Base-by-base conservation (phyloP, 2,888 invertebrate species). In the Macrosiphum euphorbiae region DNA sequence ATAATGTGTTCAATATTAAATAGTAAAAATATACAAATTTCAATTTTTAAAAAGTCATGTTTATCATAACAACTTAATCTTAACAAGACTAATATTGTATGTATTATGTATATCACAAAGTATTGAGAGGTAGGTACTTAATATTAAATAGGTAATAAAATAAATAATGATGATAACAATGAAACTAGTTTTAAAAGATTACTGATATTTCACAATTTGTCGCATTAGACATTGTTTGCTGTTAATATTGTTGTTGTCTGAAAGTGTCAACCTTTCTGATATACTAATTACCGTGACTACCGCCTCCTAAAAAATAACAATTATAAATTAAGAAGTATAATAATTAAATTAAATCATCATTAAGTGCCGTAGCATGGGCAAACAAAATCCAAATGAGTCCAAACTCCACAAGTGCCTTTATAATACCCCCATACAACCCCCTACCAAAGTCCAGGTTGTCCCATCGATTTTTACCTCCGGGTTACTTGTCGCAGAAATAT, bases 131-230 rank as follows among this genome's bases (percentile, higher is more conserved):
- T 50, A 50, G 47, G 11, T 50, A 8, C 5, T n/a, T 52, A n/a
- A 16, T 35, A n/a, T n/a, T 16, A 41, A 88, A 35, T 41, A 55
- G 7, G 0, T 10, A 86, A 26, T 13, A 28, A 55, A 55, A 55
- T 24, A 41, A 13, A 44, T 58, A 88, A 4, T 55, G 5, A 67
- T 16, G 16, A 67, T 67, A n/a, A 16, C 5, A 78, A 35, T 35
- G 35, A 78, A 78, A 78, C n/a, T 20, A 10, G 52, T n/a, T 50
- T 89, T 58, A 28, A 55, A 87, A 87, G n/a, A 67, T 41, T 92
- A 88, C 92, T 52, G 61, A 13, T 7, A 67, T 67, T 10, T 67
- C 20, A 92, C 13, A 88, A 87, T n/a, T 41, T 28, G 16, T 0
- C 28, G 41, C 41, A 11, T 28, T 1, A 50, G 67, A 2, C 35